Base-by-base conservation (phyloP, 2,888 invertebrate genomes). In the Globia sparganii region DNA sequence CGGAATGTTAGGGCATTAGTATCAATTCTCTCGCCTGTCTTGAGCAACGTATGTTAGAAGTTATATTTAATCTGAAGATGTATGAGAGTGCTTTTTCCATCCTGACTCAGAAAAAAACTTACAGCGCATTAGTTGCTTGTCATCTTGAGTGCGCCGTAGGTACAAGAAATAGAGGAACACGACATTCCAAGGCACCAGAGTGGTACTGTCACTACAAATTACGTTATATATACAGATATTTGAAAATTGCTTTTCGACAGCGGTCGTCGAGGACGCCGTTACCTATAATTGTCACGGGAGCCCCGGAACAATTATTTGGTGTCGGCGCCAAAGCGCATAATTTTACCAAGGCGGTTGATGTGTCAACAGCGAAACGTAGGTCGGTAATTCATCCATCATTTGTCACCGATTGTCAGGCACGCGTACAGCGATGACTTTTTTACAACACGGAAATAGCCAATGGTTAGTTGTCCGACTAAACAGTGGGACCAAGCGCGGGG, bases 371-470 rank as follows among this genome's bases (percentile, higher is more conserved):
- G 78, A 68, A 56, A 72, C 77, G 70, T 71, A 77, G 81, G 76
- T 70, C 65, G 70, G 75, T 71, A 86, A 77, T 78, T 53, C 77
- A 83, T 78, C 70, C 75, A 77, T 87, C 84, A 83, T 82, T 87
- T 86, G 77, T 80, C 79, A 75, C 75, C 80, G 73, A 83, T 75
- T 70, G 86, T 81, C 72, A 58, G 49, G 68, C 28, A 68, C 61
- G 77, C 73, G 72, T 65, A 75, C 72, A 80, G 58, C 53, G 53
- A 79, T 86, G 87, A 61, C 86, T 87, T 86, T 87, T 88, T 86
- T 88, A 85, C 80, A 83, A 80, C 78, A 75, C 65, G 61, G 66
- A 86, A 88, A 86, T 86, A 85, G 78, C 79, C 85, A 82, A 83
- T 86, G 85, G 81, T 81, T 73, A 85, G 83, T 85, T 82, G 83